These are phyloP conservation scores for Pyrrhosoma nymphula DNA, from an alignment of 2,888 invertebrate genomes.

Conservation along the genomic window DNA sequence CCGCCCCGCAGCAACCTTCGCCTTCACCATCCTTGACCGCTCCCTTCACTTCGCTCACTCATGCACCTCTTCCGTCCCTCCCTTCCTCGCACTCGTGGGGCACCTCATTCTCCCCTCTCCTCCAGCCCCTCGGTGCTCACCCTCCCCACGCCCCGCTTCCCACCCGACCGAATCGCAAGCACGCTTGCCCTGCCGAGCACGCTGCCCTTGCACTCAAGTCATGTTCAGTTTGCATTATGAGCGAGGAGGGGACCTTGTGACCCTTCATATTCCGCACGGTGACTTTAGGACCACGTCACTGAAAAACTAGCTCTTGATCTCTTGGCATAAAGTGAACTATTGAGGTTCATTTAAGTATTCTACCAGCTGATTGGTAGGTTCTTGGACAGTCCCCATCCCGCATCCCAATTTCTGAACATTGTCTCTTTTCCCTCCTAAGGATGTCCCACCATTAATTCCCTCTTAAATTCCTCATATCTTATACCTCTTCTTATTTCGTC, in stretches of 20 bases:
- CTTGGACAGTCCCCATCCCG: too few relatives aligned
- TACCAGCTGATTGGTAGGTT: too few relatives aligned
- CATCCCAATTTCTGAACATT: too few relatives aligned
- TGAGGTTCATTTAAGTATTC: too few relatives aligned
- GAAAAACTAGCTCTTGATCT: too few relatives aligned
- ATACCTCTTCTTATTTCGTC: too few relatives aligned
- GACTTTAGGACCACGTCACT: too few relatives aligned
- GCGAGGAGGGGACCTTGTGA: not conserved
- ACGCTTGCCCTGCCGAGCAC: not conserved
- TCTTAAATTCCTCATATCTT: too few relatives aligned
- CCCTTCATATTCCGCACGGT: too few relatives aligned
- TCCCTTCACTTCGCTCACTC: not conserved
- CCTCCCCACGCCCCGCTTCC: not conserved
- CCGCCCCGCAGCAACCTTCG: constrained; percentile 11
- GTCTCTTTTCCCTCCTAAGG: too few relatives aligned
- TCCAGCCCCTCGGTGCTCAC: not conserved
- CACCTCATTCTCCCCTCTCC: not conserved
- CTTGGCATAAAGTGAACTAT: too few relatives aligned
- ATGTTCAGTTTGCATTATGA: not conserved
- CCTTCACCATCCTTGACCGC: constrained; percentile 9
- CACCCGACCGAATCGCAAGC: not conserved
- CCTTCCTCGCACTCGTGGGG: not conserved
- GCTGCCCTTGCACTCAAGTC: not conserved
- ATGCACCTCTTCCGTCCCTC: not conserved
- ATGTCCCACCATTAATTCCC: too few relatives aligned